phyloP scores from a whole-genome alignment of 2,797 vertebrate species.

The Pterois miles region DNA sequence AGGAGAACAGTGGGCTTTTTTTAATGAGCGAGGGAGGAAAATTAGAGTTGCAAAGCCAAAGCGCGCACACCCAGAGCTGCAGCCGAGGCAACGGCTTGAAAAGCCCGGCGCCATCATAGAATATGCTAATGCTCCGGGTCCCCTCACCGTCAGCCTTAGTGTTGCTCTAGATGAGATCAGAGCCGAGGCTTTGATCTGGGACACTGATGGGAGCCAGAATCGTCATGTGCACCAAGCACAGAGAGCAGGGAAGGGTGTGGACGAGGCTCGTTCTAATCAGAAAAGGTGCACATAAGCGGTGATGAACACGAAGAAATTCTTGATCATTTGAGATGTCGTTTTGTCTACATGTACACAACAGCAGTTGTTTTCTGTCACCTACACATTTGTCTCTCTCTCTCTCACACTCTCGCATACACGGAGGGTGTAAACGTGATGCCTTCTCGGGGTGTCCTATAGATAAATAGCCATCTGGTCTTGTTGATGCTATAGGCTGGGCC shows the following conservation, averaged over 20 bases:
- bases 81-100: conserved; percentile 79
- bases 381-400: conserved; percentile 9
- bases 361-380: conserved; percentile 31
- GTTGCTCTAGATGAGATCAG: conserved; percentile 78
- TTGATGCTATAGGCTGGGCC: conserved; percentile 65
- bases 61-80: conserved; percentile 77
- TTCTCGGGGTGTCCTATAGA: conserved; percentile 54
- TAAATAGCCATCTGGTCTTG: conserved; percentile 71
- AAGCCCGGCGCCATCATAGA: conserved; percentile 81
- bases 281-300: conserved; percentile 39
- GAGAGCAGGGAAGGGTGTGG: conserved; percentile 57
- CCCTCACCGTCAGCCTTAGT: conserved; percentile 74
- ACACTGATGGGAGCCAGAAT: conserved; percentile 72
- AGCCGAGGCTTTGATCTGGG: conserved; percentile 76
- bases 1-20: conserved; percentile 84
- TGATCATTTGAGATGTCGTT: conserved; percentile 26
- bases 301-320: conserved; percentile 8
- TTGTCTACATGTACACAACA: not conserved
- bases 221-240: conserved; percentile 64
- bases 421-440: conserved; percentile 45
- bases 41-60: conserved; percentile 82
- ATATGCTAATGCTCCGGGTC: conserved; percentile 80
- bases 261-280: conserved; percentile 52
- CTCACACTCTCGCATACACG: not conserved
- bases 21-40: conserved; percentile 82